Conservation (phyloP, 2,888 invertebrate genomes). For the Tiphia femorata region DNA sequence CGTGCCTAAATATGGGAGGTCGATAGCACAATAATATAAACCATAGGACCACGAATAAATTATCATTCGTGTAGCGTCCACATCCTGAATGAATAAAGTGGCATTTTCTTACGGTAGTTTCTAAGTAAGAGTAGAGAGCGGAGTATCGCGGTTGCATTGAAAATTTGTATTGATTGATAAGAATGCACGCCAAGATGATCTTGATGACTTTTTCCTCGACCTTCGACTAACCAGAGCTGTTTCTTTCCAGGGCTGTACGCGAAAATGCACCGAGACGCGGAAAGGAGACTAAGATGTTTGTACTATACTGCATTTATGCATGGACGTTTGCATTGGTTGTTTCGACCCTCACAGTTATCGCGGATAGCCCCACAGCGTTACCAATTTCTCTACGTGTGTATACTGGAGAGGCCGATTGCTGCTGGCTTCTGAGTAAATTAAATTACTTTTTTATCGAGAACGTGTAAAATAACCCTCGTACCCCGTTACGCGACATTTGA, state of each 20-base stretch:
- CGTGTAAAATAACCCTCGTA: neutral
- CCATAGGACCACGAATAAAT: too few relatives aligned
- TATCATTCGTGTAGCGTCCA: too few relatives aligned
- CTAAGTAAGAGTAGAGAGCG: too few relatives aligned
- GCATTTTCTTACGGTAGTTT: too few relatives aligned
- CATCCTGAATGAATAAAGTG: too few relatives aligned
- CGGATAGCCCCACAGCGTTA: constrained; percentile 72
- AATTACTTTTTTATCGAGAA: constrained; percentile 2
- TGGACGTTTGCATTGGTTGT: constrained; percentile 77
- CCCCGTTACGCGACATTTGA: neutral
- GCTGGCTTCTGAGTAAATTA: constrained; percentile 77
- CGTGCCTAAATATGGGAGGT: too few relatives aligned
- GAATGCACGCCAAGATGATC: too few relatives aligned
- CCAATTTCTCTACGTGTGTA: constrained; percentile 72
- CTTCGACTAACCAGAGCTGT: too few relatives aligned
- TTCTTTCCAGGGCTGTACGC: constrained; percentile 56
- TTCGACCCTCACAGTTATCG: constrained; percentile 71
- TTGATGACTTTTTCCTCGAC: too few relatives aligned
- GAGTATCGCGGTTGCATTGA: too few relatives aligned
- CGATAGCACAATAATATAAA: too few relatives aligned
- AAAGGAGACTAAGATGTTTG: constrained; percentile 70
- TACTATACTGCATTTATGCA: constrained; percentile 79
- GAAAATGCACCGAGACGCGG: constrained; percentile 29
- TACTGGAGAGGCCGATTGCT: constrained; percentile 73
- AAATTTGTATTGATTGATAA: too few relatives aligned